phyloP scores from a whole-genome alignment of 2,888 invertebrate species.

The Thereva unica region DNA sequence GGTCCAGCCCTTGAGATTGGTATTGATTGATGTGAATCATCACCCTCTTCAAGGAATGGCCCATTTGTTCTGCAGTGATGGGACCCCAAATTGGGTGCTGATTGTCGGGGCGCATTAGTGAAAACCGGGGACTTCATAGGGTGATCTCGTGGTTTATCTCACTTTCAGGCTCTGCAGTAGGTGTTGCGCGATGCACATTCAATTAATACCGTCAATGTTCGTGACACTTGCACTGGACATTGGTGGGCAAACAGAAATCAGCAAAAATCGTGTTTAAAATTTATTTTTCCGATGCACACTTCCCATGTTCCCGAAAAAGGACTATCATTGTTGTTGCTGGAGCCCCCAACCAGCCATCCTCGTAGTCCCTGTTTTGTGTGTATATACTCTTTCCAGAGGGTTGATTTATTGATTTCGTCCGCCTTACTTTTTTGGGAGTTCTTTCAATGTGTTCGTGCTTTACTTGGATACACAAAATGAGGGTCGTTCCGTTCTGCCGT shows the following conservation, averaged over 20 bases:
- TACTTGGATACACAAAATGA: not conserved
- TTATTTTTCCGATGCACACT: too few species aligned
- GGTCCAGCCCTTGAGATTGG: not conserved
- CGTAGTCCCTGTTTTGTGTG: not conserved
- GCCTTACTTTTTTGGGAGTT: slow-evolving; percentile 13
- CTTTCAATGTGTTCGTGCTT: slow-evolving; percentile 9
- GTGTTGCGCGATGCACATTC: too few species aligned
- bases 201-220: too few species aligned
- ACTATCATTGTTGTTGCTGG: slow-evolving; percentile 2
- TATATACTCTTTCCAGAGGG: slow-evolving; percentile 5
- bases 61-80: slow-evolving; percentile 1
- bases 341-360: not conserved
- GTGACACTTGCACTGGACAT: too few species aligned
- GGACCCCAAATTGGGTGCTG: slow-evolving; percentile 8
- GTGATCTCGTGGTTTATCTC: too few species aligned
- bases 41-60: slow-evolving; percentile 27
- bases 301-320: too few species aligned
- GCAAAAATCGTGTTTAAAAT: too few species aligned
- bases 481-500: not conserved
- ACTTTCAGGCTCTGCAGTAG: too few species aligned
- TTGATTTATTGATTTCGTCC: slow-evolving; percentile 30
- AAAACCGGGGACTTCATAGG: not conserved
- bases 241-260: too few species aligned
- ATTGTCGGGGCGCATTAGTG: slow-evolving; percentile 24
- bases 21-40: slow-evolving; percentile 37